Percentiles rank a stretch among this genome's conserved stretches.
Evolutionary conservation across 2,113 vertebrate genomes (phyloP).

Genomic region (Eonycteris spelaea): DNA sequence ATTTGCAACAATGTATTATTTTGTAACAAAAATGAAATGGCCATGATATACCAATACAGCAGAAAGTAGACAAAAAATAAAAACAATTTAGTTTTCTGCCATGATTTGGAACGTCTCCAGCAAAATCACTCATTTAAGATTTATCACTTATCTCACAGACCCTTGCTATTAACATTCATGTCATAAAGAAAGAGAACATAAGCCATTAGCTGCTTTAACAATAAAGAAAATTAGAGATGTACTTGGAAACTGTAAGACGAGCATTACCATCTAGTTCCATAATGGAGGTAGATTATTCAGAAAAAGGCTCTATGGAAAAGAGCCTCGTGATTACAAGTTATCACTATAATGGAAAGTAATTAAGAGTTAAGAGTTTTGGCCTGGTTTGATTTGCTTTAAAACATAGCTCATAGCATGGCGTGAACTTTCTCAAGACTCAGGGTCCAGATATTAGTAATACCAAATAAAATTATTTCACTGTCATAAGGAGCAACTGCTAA

Average conservation of each 20-base stretch:
- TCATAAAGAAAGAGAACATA: constrained; percentile 36
- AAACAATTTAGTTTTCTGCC: background rate
- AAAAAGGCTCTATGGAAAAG: constrained; percentile 9
- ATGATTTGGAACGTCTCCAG: constrained; percentile 15
- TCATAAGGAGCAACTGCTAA: background rate
- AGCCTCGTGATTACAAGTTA: constrained; percentile 35
- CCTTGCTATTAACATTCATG: constrained; percentile 39
- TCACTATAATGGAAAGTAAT: constrained; percentile 45
- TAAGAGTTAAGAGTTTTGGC: constrained; percentile 33
- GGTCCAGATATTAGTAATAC: background rate
- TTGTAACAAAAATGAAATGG: background rate
- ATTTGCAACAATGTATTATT: background rate
- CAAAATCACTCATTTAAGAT: constrained; percentile 19
- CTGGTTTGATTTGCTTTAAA: constrained; percentile 43
- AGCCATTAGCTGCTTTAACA: constrained; percentile 46
- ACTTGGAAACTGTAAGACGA: constrained; percentile 37
- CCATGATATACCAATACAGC: background rate
- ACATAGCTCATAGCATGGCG: background rate
- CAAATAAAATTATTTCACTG: constrained; percentile 13
- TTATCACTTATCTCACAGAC: background rate
- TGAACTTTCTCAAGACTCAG: constrained; percentile 25
- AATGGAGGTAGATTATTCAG: constrained; percentile 44
- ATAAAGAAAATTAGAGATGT: constrained; percentile 41
- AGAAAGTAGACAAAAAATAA: background rate
- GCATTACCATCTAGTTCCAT: constrained; percentile 11